These are phyloP conservation scores for Tamandua tetradactyla DNA, from an alignment of 2,797 vertebrate genomes.

Conservation along the genomic window DNA sequence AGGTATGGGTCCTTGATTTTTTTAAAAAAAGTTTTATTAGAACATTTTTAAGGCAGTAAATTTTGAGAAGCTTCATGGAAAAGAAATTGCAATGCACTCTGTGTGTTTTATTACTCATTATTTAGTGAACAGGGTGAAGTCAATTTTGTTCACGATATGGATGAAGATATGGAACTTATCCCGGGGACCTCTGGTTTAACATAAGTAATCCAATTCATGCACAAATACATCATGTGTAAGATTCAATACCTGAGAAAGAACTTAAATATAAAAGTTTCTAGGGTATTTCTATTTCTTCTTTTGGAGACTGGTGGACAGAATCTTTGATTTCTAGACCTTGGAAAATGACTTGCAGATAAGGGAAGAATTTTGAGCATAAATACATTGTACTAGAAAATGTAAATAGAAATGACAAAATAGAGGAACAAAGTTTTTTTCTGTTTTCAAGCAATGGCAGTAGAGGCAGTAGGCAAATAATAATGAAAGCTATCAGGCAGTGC, in stretches of 20 bases:
- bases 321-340: neutral
- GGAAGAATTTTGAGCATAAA: neutral
- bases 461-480: neutral
- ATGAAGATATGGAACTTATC: neutral
- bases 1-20: neutral
- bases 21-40: constrained; percentile 38
- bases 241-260: neutral
- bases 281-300: neutral
- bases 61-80: constrained; percentile 56
- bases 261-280: neutral
- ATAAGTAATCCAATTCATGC: neutral
- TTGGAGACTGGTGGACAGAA: neutral
- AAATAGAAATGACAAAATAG: neutral
- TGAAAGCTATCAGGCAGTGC: neutral
- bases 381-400: neutral
- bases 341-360: neutral
- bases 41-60: constrained; percentile 42
- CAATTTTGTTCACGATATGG: constrained; percentile 15
- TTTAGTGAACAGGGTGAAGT: constrained; percentile 9
- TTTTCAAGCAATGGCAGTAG: neutral
- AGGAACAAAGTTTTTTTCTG: neutral
- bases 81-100: neutral
- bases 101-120: constrained; percentile 57
- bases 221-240: neutral
- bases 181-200: neutral